These are phyloP conservation scores for Temnothorax longispinosus DNA, from an alignment of 1,140 invertebrate species.

Conservation along the genomic window DNA sequence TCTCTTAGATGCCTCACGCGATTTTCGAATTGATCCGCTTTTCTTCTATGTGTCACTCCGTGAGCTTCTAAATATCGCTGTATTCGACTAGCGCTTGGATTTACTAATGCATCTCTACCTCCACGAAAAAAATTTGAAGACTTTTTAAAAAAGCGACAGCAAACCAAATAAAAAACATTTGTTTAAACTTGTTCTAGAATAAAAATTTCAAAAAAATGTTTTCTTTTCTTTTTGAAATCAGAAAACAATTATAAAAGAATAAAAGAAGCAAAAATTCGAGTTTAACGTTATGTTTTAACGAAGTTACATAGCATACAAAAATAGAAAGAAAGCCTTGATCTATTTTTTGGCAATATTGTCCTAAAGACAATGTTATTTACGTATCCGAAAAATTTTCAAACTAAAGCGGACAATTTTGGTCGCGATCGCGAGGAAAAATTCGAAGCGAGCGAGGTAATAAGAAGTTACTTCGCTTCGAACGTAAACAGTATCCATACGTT, in stretches of 20 bases:
- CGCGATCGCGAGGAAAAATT: not conserved
- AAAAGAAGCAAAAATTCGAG: slow-evolving; percentile 8
- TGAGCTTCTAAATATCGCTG: not conserved
- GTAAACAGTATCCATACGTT: not conserved
- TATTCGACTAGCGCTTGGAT: not conserved
- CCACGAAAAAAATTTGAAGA: not conserved
- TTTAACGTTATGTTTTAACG: not conserved
- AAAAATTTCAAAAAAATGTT: not conserved
- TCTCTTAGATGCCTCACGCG: slow-evolving; percentile 15
- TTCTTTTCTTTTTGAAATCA: not conserved
- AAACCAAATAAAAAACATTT: not conserved
- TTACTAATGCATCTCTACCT: not conserved
- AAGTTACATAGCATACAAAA: not conserved
- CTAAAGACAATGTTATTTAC: not conserved
- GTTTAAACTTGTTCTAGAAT: not conserved
- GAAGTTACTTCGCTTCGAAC: not conserved
- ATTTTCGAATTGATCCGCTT: slow-evolving; percentile 31
- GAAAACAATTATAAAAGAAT: not conserved
- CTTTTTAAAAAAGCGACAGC: not conserved
- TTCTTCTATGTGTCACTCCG: not conserved
- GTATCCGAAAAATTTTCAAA: not conserved
- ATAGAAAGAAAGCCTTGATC: not conserved
- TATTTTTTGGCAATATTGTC: not conserved
- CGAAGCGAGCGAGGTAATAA: not conserved
- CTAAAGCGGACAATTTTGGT: not conserved